phyloP scores from a whole-genome alignment of 2,113 vertebrate species.

The Lampris megalopsis region DNA sequence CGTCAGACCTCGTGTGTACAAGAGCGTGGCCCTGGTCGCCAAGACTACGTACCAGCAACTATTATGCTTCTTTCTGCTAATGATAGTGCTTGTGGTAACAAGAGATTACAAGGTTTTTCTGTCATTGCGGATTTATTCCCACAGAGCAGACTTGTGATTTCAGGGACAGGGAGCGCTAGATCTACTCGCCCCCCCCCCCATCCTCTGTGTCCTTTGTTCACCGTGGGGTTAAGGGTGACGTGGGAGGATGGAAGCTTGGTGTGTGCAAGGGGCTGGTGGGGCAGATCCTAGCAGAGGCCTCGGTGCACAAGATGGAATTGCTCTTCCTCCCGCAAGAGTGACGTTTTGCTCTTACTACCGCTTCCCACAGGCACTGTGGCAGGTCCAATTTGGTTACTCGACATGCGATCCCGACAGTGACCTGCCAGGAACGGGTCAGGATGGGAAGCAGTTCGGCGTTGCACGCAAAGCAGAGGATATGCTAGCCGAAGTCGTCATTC shows the following conservation, averaged over 20 bases:
- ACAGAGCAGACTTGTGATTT: constrained; percentile 8
- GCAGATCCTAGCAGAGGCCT: constrained; percentile 45
- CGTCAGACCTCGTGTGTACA: constrained; percentile 14
- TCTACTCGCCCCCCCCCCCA: not conserved
- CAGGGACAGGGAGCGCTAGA: not conserved
- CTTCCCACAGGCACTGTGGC: constrained; percentile 44
- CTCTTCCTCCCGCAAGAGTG: constrained; percentile 28
- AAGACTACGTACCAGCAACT: constrained; percentile 24
- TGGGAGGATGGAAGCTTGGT: not conserved
- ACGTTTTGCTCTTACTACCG: constrained; percentile 28
- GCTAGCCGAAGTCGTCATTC: not conserved
- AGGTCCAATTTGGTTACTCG: constrained; percentile 43
- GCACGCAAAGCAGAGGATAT: not conserved
- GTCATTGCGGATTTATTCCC: not conserved
- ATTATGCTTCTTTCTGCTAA: not conserved
- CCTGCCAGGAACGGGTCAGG: constrained; percentile 30
- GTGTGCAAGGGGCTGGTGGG: constrained; percentile 1
- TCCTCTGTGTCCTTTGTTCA: not conserved
- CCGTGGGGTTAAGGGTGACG: constrained; percentile 1
- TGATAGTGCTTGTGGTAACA: not conserved
- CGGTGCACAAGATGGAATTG: constrained; percentile 59
- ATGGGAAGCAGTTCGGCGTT: constrained; percentile 1
- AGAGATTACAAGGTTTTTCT: not conserved
- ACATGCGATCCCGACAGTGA: constrained; percentile 28
- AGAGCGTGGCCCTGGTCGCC: constrained; percentile 17